Evolutionary conservation across 2,888 invertebrate species (phyloP), one percentile per base, ranked within the genome.

Genomic region (Machimus rusticus): DNA sequence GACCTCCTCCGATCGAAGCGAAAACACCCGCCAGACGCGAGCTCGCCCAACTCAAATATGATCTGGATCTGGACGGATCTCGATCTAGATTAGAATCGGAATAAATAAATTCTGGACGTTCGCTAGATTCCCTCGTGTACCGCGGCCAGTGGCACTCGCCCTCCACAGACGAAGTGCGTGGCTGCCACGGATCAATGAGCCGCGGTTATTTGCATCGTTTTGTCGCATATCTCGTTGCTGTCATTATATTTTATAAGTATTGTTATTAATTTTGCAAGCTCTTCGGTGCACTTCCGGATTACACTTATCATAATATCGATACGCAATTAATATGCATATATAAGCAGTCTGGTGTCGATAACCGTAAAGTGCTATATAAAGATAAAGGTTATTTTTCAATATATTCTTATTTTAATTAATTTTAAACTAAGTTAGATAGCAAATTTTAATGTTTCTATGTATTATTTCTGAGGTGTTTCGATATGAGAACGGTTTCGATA

Each of bases 51-150:
- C 19, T 43, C 55, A 5, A 5, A 31, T 31, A 31, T 51, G 28
- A 81, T 81, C 46, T 3, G 31, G 55, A 43, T 81, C 51, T 81
- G 55, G 31, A 51, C 55, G 55, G 39, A 81, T 78, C 78, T 39
- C 5, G 78, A 19, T 23, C 28, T 51, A 19, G 51, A 81, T 51
- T 81, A 46, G 12, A 31, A 81, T 55, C 55, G 31, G 31, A 81
- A 81, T 81, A 81, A 81, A 81, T 81, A 51, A 51, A 81, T 39
- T 43, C 43, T 23, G 37, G 43, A 78, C 12, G 39, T n/a, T 77
- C 19, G 77, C 46, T 43, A 79, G 79, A 79, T 79, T 23, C 28
- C 46, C 46, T 19, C 28, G 23, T 28, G 14, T 28, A 16, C 19
- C 16, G 43, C 46, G 23, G 19, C 2, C 28, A 23, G 28, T 14